Percentiles rank a stretch among this genome's conserved stretches.
Conservation (phyloP, 1,140 invertebrate genomes). For the Antheraea pernyi region DNA sequence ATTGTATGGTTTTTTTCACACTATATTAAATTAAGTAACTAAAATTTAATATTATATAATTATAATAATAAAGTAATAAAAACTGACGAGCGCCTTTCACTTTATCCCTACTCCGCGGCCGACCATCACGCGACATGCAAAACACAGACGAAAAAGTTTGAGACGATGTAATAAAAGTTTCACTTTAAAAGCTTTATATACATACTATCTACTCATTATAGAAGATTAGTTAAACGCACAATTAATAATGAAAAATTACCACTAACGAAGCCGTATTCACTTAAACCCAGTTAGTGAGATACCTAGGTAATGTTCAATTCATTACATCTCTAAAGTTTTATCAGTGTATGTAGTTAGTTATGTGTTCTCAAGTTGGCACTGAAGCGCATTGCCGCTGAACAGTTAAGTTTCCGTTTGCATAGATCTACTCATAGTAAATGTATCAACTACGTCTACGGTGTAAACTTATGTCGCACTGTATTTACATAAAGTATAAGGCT, state of each 20-base stretch:
- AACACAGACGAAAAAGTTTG: no score
- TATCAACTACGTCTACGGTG: not conserved
- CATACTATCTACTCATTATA: no score
- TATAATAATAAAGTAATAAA: no score
- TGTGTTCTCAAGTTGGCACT: slow-evolving; percentile 22
- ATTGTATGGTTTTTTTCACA: no score
- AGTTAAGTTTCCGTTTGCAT: slow-evolving; percentile 34
- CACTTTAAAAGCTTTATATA: no score
- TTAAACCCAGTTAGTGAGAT: not conserved
- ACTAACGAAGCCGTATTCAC: not conserved
- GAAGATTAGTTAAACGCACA: no score
- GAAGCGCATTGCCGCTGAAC: slow-evolving; percentile 19
- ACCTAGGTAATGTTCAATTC: not conserved
- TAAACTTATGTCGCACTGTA: not conserved
- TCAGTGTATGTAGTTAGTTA: slow-evolving; percentile 15
- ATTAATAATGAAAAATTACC: not conserved
- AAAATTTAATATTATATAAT: no score
- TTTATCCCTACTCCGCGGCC: no score
- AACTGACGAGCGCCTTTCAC: no score
- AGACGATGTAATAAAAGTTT: no score
- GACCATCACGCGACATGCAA: no score
- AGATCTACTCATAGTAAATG: not conserved
- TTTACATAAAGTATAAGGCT: not conserved
- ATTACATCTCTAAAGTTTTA: slow-evolving; percentile 5
- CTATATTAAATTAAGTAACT: no score